Evolutionary conservation across 2,888 invertebrate genomes (phyloP).

Genomic region (Amaurobius ferox): DNA sequence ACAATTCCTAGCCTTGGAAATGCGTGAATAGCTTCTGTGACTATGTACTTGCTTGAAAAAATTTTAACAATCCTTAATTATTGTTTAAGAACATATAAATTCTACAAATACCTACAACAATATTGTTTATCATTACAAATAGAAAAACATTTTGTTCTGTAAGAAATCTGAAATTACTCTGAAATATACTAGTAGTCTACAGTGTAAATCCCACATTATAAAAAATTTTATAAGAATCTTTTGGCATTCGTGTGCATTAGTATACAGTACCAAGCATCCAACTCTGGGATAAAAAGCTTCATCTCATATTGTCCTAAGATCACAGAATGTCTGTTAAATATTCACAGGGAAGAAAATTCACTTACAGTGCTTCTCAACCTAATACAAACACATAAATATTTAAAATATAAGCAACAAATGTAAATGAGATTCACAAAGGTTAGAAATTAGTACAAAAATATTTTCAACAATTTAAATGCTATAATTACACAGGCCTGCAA

Average conservation of each 20-base stretch:
- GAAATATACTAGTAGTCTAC: not conserved
- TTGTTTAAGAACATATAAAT: not conserved
- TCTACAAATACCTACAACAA: not conserved
- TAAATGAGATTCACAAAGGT: not conserved
- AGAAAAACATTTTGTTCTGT: not conserved
- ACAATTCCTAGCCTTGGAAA: too few species aligned
- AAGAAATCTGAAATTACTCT: not conserved
- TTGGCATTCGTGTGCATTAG: conserved; percentile 13
- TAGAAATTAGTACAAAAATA: not conserved
- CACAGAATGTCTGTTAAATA: not conserved
- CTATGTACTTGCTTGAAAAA: too few species aligned
- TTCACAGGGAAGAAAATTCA: not conserved
- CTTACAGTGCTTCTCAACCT: not conserved
- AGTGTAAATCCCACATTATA: not conserved
- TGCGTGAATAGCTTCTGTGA: too few species aligned
- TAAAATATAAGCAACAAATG: not conserved
- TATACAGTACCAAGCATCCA: not conserved
- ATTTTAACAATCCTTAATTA: not conserved
- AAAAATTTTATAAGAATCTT: not conserved
- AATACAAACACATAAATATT: not conserved
- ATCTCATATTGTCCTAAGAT: not conserved
- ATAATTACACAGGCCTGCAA: too few species aligned
- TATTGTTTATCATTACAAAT: not conserved
- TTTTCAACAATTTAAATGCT: too few species aligned
- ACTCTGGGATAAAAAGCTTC: not conserved